Percentiles rank a stretch among this genome's conserved stretches.
phyloP scores from a whole-genome alignment of 2,797 vertebrate species.

The Momotus momota region DNA sequence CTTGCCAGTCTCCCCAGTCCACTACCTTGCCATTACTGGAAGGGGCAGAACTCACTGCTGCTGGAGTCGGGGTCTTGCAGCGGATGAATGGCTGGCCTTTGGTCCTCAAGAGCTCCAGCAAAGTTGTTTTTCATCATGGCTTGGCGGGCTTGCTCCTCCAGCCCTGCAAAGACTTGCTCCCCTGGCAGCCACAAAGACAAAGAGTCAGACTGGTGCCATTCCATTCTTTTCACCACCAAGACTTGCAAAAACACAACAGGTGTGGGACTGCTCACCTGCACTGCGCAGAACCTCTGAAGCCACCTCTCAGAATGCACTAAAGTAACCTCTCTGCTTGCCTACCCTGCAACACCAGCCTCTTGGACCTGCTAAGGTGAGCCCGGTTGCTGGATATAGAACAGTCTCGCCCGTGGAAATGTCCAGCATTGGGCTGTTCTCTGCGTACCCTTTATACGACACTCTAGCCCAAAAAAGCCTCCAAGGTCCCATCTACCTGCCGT shows the following conservation, averaged over 20 bases:
- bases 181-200: constrained; percentile 79
- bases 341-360: background rate
- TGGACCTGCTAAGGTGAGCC: background rate
- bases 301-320: constrained; percentile 6
- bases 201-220: constrained; percentile 56
- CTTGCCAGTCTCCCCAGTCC: constrained; percentile 50
- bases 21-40: constrained; percentile 71
- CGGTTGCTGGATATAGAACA: background rate
- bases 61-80: constrained; percentile 79
- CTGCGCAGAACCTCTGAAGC: constrained; percentile 3
- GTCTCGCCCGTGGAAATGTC: background rate
- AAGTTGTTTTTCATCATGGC: constrained; percentile 84
- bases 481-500: background rate
- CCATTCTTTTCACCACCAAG: background rate
- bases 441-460: background rate
- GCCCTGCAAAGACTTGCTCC: constrained; percentile 84
- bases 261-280: constrained; percentile 40
- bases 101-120: constrained; percentile 76
- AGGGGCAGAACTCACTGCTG: constrained; percentile 83
- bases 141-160: constrained; percentile 84
- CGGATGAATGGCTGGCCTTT: constrained; percentile 69
- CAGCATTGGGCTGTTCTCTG: background rate
- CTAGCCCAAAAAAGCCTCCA: background rate
- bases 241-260: background rate
- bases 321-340: background rate